Evolutionary conservation across 2,113 vertebrate genomes (phyloP).

Genomic region (Gavia stellata): DNA sequence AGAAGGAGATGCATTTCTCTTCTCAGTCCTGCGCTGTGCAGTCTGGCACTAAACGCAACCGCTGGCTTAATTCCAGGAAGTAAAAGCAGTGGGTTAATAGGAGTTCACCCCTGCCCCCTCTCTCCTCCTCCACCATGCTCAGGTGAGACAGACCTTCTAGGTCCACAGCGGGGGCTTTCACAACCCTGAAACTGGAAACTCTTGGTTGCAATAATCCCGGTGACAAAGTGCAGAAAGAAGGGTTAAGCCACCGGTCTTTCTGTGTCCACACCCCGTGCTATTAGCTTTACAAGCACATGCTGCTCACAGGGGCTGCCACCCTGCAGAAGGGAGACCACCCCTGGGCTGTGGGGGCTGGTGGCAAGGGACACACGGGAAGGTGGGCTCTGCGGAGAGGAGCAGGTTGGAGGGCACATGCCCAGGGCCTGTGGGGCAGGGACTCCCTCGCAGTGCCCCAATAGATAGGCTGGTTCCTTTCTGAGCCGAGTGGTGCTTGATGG

Average conservation of each 20-base stretch:
- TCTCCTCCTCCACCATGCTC: neutral
- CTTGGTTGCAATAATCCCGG: neutral
- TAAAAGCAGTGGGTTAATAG: neutral
- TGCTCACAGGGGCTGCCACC: neutral
- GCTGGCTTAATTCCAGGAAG: neutral
- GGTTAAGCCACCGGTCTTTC: neutral
- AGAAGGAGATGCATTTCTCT: neutral
- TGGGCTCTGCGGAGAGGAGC: neutral
- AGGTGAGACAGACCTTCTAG: neutral
- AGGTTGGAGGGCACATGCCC: neutral
- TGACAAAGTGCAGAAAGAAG: neutral
- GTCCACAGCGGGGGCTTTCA: neutral
- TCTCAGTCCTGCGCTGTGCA: neutral
- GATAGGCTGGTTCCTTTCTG: neutral
- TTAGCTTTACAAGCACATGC: neutral
- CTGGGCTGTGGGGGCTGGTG: neutral
- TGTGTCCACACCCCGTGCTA: fast-evolving
- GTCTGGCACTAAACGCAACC: neutral
- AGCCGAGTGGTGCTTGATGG: neutral
- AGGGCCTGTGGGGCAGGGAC: neutral
- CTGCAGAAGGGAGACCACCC: neutral
- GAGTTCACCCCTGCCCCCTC: neutral
- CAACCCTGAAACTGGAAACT: neutral
- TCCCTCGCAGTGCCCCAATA: neutral
- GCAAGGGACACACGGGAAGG: neutral